Evolutionary conservation across 2,797 vertebrate genomes (phyloP).

Genomic region (Sciaenops ocellatus): DNA sequence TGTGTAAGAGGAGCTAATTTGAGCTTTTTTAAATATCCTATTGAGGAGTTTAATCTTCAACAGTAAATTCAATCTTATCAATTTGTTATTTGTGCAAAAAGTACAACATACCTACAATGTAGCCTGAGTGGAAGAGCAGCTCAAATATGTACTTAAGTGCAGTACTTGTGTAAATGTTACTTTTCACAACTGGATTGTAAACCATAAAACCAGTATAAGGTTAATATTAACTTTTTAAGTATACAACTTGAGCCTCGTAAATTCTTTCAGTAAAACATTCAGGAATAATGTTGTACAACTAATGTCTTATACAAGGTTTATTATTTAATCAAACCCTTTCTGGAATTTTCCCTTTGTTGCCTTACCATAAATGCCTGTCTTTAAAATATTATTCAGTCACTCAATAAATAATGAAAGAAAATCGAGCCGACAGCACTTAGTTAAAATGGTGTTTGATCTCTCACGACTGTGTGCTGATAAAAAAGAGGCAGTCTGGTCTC

Average conservation of each 20-base stretch:
- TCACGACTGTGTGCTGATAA: not conserved
- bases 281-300: not conserved
- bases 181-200: not conserved
- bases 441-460: not conserved
- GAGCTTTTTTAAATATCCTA: not conserved
- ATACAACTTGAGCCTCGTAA: not conserved
- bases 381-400: not conserved
- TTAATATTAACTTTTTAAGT: not conserved
- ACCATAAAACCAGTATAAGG: not conserved
- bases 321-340: constrained; percentile 1
- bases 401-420: not conserved
- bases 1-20: not conserved
- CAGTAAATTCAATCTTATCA: not conserved
- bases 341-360: not conserved
- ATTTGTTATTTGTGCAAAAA: not conserved
- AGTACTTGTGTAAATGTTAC: not conserved
- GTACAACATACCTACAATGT: not conserved
- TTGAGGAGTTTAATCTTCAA: not conserved
- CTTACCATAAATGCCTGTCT: not conserved
- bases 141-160: not conserved
- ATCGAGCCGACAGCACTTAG: too few relatives aligned
- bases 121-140: not conserved
- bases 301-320: not conserved
- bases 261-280: not conserved
- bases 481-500: not conserved